Percentiles rank a stretch among this genome's conserved stretches.
phyloP scores from a whole-genome alignment of 2,888 invertebrate species.

The Encarsia formosa region DNA sequence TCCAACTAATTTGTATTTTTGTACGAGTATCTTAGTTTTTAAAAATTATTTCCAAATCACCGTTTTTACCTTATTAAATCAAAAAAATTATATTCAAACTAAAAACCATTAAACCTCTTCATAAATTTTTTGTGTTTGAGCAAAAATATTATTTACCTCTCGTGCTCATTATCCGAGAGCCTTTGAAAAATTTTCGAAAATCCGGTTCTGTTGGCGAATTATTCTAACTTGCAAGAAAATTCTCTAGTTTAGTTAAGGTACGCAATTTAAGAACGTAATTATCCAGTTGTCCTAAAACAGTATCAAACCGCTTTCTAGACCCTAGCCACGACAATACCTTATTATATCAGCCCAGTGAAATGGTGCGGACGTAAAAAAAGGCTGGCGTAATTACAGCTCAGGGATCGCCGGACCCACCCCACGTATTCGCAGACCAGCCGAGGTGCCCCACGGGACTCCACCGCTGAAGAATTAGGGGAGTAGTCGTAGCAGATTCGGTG shows the following conservation, averaged over 20 bases:
- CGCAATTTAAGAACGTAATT: constrained; percentile 32
- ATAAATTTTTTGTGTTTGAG: too few relatives aligned
- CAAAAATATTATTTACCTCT: too few relatives aligned
- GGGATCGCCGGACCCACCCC: constrained; percentile 45
- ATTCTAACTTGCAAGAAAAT: too few relatives aligned
- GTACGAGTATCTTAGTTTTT: too few relatives aligned
- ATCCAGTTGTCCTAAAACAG: constrained; percentile 38
- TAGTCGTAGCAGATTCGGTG: constrained; percentile 1
- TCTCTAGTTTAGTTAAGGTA: too few relatives aligned
- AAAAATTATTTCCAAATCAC: too few relatives aligned
- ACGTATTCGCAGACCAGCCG: constrained; percentile 37
- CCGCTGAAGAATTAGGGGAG: neutral
- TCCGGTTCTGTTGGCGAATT: neutral
- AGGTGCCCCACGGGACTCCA: constrained; percentile 45
- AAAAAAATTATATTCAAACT: too few relatives aligned
- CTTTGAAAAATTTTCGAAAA: neutral
- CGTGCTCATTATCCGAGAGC: too few relatives aligned
- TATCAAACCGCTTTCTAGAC: constrained; percentile 32
- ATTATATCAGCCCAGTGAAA: constrained; percentile 48
- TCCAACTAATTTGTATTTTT: too few relatives aligned
- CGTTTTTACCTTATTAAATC: too few relatives aligned
- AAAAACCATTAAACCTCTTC: too few relatives aligned
- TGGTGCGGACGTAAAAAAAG: constrained; percentile 42
- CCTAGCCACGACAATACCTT: constrained; percentile 42
- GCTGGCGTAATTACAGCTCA: constrained; percentile 48